Evolutionary conservation across 1,140 invertebrate genomes (phyloP), one percentile per base, ranked within the genome.

Genomic region (Drosophila ananassae): DNA sequence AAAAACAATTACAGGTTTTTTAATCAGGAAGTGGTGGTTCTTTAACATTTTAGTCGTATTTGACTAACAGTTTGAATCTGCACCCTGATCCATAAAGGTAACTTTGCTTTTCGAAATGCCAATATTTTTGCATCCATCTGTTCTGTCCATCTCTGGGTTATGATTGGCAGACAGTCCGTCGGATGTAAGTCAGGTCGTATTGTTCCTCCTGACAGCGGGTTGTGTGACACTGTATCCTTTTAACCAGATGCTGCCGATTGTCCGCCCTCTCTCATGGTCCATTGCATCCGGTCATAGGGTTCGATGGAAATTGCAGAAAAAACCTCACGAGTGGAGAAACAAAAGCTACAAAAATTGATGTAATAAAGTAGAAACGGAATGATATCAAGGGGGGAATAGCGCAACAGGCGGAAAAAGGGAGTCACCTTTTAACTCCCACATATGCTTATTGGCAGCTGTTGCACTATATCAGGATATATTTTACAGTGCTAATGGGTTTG

Each of bases 211-310:
- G 57, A 56, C 41, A 66, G 39, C 25, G 24, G 32, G 32, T 51
- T 73, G 52, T 25, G n/a, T 57, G 68, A 51, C 72, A 25, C 30
- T 39, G 51, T 63, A 58, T 32, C 57, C 71, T 44, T 54, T 62
- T 74, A 46, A 32, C 69, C 30, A 28, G 52, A 73, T 74, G 58
- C 69, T 39, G 30, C 28, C 52, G 28, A 68, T 69, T 56, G 66
- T 68, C 50, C 41, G 17, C 21, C 62, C 60, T 30, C 39, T 39
- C 22, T 68, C 10, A 47, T 52, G 72, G 72, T 57, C 71, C 58
- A 57, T 47, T 75, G 72, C 72, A 59, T 75, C 48, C 54, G 54
- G 54, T 13, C 9, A 47, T 48, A 46, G 46, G 28, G 60, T 55
- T 64, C 52, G 52, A 56, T 55, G 47, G 56, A 67, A 67, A 67